Evolutionary conservation across 1,140 invertebrate species (phyloP).

Genomic region (Neoseiulus cucumeris): DNA sequence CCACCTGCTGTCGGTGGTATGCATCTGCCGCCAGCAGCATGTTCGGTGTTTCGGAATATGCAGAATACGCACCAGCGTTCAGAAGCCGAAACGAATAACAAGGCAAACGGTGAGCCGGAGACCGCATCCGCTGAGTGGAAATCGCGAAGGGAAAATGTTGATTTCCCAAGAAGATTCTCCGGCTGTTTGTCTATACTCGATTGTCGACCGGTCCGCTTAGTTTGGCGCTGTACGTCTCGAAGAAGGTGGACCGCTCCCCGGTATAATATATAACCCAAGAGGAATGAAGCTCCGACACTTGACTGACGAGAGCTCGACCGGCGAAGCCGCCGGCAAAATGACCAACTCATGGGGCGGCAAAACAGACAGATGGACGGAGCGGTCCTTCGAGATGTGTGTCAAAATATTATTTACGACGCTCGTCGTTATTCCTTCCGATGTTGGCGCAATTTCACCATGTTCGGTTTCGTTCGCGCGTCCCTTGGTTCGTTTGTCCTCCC

Average conservation of each 20-base stretch:
- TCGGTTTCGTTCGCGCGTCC: not conserved
- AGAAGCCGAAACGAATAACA: too few species aligned
- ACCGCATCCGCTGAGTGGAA: too few species aligned
- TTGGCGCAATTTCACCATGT: not conserved
- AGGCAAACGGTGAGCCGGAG: too few species aligned
- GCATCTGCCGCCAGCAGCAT: too few species aligned
- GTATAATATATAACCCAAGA: constrained; percentile 12
- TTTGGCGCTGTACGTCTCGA: too few species aligned
- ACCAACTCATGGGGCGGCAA: not conserved
- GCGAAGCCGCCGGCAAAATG: not conserved
- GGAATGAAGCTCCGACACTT: not conserved
- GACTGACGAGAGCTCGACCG: not conserved
- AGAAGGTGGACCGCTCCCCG: not conserved
- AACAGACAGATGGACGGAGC: not conserved
- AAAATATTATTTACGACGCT: constrained; percentile 11
- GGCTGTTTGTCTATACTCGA: too few species aligned
- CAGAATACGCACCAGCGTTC: too few species aligned
- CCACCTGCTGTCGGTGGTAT: too few species aligned
- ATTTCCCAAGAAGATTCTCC: too few species aligned
- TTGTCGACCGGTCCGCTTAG: too few species aligned
- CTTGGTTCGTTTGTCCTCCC: not conserved
- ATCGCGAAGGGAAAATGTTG: too few species aligned
- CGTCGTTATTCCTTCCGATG: not conserved
- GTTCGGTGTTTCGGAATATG: too few species aligned
- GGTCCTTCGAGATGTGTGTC: not conserved